Percentiles rank a stretch among this genome's conserved stretches.
Conservation (phyloP, 2,888 invertebrate genomes). For the Xylota sylvarum region DNA sequence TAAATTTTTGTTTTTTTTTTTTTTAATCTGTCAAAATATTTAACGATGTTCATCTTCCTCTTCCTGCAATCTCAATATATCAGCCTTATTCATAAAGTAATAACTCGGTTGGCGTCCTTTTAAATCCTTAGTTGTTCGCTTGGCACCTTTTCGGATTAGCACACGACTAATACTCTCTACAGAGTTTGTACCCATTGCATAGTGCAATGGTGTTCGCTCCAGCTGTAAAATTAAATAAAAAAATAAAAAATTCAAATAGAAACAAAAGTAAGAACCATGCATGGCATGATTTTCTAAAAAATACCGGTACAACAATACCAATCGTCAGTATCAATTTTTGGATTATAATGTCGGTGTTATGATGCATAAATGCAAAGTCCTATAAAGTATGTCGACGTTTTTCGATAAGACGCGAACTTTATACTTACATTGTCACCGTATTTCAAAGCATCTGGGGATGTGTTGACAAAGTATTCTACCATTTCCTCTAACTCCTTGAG, state of each 20-base stretch:
- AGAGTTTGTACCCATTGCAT: constrained; percentile 95
- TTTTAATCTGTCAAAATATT: constrained; percentile 43
- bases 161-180: constrained; percentile 93
- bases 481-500: constrained; percentile 93
- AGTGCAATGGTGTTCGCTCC: constrained; percentile 94
- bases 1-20: neutral
- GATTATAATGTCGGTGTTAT: too few relatives aligned
- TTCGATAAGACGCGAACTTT: neutral
- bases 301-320: too few relatives aligned
- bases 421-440: constrained; percentile 93
- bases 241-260: too few relatives aligned
- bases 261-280: too few relatives aligned
- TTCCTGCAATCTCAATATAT: constrained; percentile 93
- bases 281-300: too few relatives aligned
- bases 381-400: too few relatives aligned
- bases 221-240: constrained; percentile 87
- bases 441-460: constrained; percentile 90
- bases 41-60: constrained; percentile 89
- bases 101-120: constrained; percentile 95
- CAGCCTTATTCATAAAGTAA: constrained; percentile 96
- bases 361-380: too few relatives aligned
- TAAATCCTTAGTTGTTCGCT: constrained; percentile 93
- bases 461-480: constrained; percentile 90
- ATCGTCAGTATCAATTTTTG: neutral
- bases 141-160: constrained; percentile 93